phyloP scores from a whole-genome alignment of 92 coral and sea anemone species.

The Chrysogorgia sp. region DNA sequence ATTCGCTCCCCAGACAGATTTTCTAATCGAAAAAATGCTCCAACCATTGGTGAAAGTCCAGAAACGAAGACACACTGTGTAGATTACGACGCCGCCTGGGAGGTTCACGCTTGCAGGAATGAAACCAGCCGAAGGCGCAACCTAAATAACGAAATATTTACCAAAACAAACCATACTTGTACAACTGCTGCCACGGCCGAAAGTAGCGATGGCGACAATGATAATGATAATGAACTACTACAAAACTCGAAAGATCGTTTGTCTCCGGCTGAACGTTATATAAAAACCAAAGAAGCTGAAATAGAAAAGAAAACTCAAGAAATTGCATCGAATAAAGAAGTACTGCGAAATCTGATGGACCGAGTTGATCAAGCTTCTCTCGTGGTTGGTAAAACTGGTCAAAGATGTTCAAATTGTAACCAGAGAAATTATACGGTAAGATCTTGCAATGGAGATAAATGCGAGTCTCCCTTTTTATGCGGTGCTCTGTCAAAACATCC shows the following conservation, averaged over 20 bases:
- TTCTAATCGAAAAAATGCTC: background rate
- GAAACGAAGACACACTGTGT: no score
- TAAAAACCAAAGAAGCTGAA: background rate
- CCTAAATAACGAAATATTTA: no score
- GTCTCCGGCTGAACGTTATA: conserved; percentile 1
- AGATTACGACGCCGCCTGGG: no score
- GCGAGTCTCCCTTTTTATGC: background rate
- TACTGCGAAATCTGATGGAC: no score
- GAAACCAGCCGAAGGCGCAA: no score
- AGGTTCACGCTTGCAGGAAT: no score
- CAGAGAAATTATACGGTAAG: background rate
- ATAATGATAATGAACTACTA: no score
- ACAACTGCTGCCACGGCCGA: no score
- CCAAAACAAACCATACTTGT: no score
- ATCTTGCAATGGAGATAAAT: background rate
- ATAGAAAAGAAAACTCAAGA: background rate
- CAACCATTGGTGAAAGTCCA: background rate
- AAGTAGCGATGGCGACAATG: no score
- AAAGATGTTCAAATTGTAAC: background rate
- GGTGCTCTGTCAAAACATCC: no score
- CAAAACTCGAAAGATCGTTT: background rate
- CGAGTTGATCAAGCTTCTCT: no score
- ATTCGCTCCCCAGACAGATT: background rate
- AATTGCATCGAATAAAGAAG: background rate
- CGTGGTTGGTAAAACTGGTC: background rate